A percentile compares a stretch with the other conserved stretches of the same genome.
Conservation (phyloP, 2,888 invertebrate genomes). For the Dryocosmus kuriphilus region DNA sequence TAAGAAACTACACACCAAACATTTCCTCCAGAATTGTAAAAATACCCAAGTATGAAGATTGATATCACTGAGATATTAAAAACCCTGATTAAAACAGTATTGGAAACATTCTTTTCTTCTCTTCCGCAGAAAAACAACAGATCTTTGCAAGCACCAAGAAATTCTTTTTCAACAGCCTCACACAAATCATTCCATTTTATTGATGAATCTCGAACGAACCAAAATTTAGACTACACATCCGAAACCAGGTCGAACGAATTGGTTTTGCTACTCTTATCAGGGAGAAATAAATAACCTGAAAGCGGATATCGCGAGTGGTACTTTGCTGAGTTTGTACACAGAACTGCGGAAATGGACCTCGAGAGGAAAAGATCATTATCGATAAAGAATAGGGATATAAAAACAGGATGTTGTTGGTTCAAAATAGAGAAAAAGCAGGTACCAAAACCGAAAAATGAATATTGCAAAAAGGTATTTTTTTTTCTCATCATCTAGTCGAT, state of each 20-base stretch:
- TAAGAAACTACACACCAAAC: background rate
- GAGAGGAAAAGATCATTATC: slow-evolving; percentile 32
- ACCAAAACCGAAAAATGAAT: too few species aligned
- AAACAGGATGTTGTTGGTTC: slow-evolving; percentile 17
- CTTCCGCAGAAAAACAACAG: background rate
- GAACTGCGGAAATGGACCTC: slow-evolving; percentile 23
- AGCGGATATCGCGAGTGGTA: slow-evolving; percentile 48
- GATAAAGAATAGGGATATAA: slow-evolving; percentile 20
- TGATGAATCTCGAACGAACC: slow-evolving; percentile 8
- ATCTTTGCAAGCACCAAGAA: background rate
- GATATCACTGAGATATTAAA: background rate
- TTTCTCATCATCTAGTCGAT: too few species aligned
- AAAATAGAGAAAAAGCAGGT: slow-evolving; percentile 6
- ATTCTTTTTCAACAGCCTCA: background rate
- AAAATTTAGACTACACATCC: slow-evolving; percentile 26
- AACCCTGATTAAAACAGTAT: background rate
- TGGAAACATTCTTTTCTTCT: background rate
- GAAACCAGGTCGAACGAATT: slow-evolving; percentile 44
- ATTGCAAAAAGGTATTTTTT: too few species aligned
- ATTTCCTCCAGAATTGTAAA: background rate
- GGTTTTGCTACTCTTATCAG: slow-evolving; percentile 48
- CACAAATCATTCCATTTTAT: slow-evolving; percentile 5
- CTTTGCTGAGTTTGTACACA: slow-evolving; percentile 42
- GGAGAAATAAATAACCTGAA: slow-evolving; percentile 50
- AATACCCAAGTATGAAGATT: background rate